Base-by-base conservation (phyloP, 2,888 invertebrate species). In the Plagodis pulveraria region DNA sequence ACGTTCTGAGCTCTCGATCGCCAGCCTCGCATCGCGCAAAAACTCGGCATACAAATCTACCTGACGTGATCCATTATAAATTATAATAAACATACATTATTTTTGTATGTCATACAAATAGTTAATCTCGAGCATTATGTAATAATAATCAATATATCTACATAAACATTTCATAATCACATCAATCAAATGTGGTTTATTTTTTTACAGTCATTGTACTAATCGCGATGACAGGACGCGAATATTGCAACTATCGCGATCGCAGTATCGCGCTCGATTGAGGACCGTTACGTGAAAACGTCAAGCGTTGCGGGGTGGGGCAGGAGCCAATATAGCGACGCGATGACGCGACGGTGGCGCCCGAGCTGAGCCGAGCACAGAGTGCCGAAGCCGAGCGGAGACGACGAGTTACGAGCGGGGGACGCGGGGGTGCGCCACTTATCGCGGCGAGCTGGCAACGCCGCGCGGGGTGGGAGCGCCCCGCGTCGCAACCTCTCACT, bases 401-500 rank as follows among this genome's bases (percentile, higher is more conserved):
- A 87, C 87, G 87, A 84, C 85, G 86, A 85, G 86, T 84, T 85
- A 82, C 81, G 83, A 81, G 83, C 81, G 85, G 84, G 89, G 88
- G 87, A 80, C 82, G 91, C 81, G 92, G 91, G 91, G 90, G 91
- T 91, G 91, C 91, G 91, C 91, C 91, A 92, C 91, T 91, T 91
- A 91, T 88, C 91, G 88, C 89, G 68, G 84, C 89, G 90, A 89
- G 87, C 89, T 88, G 93, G 93, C 91, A 93, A 93, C 93, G 84
- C 77, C 87, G 93, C 93, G 87, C 89, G 87, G 91, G 90, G 89
- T 86, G 88, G 87, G 83, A 86, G 87, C 91, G 84, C 91, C 90
- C 91, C 93, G 88, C 90, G 75, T 84, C 89, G 87, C 90, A 89
- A 93, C 93, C 94, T 94, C 94, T 89, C 89, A 88, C 94, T 94